These are phyloP conservation scores for Stigmatopora nigra DNA, from an alignment of 2,113 vertebrate genomes.

Conservation along the genomic window DNA sequence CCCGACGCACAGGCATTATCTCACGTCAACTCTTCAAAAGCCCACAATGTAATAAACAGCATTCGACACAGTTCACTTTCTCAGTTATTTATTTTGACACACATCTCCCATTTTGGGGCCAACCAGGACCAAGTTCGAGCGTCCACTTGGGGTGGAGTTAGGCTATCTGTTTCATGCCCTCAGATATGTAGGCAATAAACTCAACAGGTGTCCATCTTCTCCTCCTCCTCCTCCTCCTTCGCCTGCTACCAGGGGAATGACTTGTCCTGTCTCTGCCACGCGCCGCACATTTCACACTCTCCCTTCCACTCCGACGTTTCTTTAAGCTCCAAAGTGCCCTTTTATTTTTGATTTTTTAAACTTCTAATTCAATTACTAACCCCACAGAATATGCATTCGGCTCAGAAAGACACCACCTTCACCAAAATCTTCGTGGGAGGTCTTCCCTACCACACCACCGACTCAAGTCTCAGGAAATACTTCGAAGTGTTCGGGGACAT, in stretches of 20 bases:
- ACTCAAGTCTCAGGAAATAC: slow-evolving; percentile 94
- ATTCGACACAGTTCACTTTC: not conserved
- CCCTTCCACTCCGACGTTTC: slow-evolving; percentile 7
- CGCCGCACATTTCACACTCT: slow-evolving; percentile 13
- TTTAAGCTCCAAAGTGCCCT: not conserved
- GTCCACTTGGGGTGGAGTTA: slow-evolving; percentile 53
- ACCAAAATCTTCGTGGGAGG: slow-evolving; percentile 98
- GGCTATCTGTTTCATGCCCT: slow-evolving; percentile 43
- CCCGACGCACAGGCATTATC: not conserved
- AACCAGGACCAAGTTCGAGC: slow-evolving; percentile 24
- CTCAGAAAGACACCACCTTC: slow-evolving; percentile 96
- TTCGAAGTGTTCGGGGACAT: slow-evolving; percentile 98
- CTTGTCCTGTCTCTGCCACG: slow-evolving; percentile 8
- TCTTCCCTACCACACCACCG: slow-evolving; percentile 93
- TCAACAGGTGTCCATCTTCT: slow-evolving; percentile 59
- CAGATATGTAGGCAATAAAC: slow-evolving; percentile 52
- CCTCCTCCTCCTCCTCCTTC: slow-evolving; percentile 14
- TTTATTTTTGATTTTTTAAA: not conserved
- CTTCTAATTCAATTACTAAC: not conserved
- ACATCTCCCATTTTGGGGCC: slow-evolving; percentile 8
- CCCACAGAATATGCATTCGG: slow-evolving; percentile 81
- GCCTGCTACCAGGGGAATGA: slow-evolving; percentile 20
- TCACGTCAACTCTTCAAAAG: not conserved
- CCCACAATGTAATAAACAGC: not conserved
- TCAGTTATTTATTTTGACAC: not conserved